phyloP scores from a whole-genome alignment of 1,140 invertebrate species.

The Mizuhopecten yessoensis region DNA sequence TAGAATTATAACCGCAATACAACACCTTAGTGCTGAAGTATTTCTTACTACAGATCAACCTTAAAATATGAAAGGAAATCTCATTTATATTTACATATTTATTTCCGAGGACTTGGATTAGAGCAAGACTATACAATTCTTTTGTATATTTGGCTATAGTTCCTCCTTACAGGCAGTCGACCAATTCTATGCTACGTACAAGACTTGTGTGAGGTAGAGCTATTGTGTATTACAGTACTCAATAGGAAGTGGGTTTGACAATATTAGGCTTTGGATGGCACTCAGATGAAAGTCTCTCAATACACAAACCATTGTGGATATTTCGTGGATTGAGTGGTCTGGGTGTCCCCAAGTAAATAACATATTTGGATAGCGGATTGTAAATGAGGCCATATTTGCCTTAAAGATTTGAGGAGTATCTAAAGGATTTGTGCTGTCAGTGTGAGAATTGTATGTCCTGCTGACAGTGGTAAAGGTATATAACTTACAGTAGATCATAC shows the following conservation, averaged over 20 bases:
- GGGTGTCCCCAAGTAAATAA: slow-evolving; percentile 1
- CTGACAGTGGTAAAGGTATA: neutral
- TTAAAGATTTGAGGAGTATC: slow-evolving; percentile 8
- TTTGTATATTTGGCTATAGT: neutral
- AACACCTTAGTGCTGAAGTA: neutral
- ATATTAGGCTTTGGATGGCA: neutral
- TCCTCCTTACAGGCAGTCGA: neutral
- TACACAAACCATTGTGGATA: neutral
- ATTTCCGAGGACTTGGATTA: slow-evolving; percentile 16
- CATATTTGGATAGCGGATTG: slow-evolving; percentile 6
- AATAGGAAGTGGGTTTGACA: neutral
- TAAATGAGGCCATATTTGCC: neutral
- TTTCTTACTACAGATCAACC: neutral
- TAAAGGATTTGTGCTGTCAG: neutral
- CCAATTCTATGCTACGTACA: neutral
- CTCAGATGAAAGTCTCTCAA: slow-evolving; percentile 32
- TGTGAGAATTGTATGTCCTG: neutral
- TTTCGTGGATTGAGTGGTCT: neutral
- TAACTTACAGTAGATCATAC: neutral
- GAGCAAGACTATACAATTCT: neutral
- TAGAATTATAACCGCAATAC: neutral
- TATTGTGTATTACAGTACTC: neutral
- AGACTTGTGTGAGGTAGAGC: neutral
- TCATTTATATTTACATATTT: slow-evolving; percentile 19
- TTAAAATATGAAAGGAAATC: neutral